Evolutionary conservation across 2,888 invertebrate genomes (phyloP).

Genomic region (Dioctria linearis): DNA sequence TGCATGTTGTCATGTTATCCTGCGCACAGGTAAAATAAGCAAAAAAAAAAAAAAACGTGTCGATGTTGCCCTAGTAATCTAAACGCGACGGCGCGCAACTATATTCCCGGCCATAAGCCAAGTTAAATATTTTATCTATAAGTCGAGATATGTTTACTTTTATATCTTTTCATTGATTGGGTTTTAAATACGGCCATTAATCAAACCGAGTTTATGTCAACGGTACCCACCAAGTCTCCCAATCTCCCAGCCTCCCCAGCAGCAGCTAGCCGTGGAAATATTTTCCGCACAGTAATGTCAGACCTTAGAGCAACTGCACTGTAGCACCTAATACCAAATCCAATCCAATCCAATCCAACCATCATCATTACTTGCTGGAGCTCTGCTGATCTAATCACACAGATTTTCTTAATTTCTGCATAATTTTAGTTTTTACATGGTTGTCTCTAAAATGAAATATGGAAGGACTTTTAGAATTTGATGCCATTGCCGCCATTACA

Average conservation of each 20-base stretch:
- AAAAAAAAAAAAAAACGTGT: not conserved
- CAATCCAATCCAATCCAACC: too few species aligned
- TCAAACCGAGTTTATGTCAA: conserved; percentile 45
- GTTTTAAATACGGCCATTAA: conserved; percentile 47
- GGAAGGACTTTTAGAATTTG: too few species aligned
- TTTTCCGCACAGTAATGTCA: conserved; percentile 14
- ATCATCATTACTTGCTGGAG: too few species aligned
- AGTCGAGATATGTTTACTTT: conserved; percentile 47
- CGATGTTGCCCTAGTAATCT: conserved; percentile 28
- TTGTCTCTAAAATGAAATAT: too few species aligned
- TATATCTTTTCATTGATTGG: conserved; percentile 46
- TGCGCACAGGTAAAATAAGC: not conserved
- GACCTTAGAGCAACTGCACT: not conserved
- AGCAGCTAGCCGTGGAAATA: not conserved
- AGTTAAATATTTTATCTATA: conserved; percentile 42
- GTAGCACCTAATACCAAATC: too few species aligned
- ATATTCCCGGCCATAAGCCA: conserved; percentile 4
- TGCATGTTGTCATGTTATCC: not conserved
- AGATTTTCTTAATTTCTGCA: too few species aligned
- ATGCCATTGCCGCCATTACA: too few species aligned
- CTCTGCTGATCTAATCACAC: too few species aligned
- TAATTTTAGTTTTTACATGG: too few species aligned
- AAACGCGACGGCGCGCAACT: not conserved
- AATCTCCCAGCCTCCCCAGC: too few species aligned
- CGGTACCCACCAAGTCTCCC: not conserved